Conservation (phyloP, 2,113 vertebrate genomes). For the Pica pica region DNA sequence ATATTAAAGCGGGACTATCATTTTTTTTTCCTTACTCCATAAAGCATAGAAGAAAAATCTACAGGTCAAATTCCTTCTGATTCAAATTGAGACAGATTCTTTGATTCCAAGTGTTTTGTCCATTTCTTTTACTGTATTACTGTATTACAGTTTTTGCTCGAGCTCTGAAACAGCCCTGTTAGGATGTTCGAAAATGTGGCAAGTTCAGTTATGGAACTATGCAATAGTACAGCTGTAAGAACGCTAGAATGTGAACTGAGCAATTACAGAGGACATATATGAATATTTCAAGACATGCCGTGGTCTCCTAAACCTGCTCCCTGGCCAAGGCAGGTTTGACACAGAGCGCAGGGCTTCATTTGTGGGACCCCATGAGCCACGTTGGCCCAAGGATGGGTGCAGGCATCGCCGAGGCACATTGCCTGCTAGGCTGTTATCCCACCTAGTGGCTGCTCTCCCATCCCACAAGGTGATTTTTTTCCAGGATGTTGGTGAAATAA, state of each 20-base stretch:
- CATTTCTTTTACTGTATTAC: background rate
- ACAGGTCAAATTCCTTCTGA: background rate
- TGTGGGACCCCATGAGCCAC: rapidly evolving
- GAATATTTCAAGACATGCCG: background rate
- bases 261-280: background rate
- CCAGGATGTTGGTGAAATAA: background rate
- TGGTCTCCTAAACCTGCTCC: background rate
- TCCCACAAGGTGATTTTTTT: background rate
- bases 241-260: background rate
- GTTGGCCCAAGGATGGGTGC: background rate
- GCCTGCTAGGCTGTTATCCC: background rate
- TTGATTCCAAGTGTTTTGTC: background rate
- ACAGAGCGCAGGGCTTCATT: rapidly evolving
- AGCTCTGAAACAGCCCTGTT: background rate
- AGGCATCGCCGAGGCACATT: background rate
- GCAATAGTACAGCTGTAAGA: background rate
- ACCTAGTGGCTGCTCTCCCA: slow-evolving; percentile 4
- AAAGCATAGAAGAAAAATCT: slow-evolving; percentile 17
- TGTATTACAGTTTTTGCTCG: background rate
- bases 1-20: background rate
- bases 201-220: background rate
- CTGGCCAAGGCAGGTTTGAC: background rate
- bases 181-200: background rate
- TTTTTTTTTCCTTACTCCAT: background rate
- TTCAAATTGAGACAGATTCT: background rate